Conservation (phyloP, 2,797 vertebrate species). For the Chaetophractus vellerosus region DNA sequence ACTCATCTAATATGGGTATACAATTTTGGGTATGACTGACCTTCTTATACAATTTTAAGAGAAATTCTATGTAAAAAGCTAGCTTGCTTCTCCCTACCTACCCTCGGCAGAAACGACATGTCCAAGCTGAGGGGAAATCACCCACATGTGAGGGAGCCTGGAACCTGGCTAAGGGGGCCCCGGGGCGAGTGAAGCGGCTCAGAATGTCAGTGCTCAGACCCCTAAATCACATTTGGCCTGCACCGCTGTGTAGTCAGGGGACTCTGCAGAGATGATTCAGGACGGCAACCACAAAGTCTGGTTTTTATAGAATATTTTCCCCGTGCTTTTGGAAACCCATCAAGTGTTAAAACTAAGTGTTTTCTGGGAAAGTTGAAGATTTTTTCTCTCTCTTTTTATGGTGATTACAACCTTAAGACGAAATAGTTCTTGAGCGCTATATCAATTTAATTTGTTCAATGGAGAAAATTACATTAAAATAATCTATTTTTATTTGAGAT, state of each 20-base stretch:
- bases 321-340: conserved; percentile 63
- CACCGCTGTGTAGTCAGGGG: conserved; percentile 36
- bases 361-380: conserved; percentile 18
- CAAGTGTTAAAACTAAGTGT: conserved; percentile 54
- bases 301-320: conserved; percentile 60
- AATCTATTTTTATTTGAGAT: background rate
- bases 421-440: background rate
- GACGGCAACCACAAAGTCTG: conserved; percentile 27
- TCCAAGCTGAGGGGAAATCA: conserved; percentile 49
- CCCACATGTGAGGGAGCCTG: background rate
- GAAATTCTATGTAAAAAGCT: conserved; percentile 32
- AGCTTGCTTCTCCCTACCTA: background rate
- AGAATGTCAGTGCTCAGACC: conserved; percentile 60
- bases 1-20: background rate
- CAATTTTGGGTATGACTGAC: conserved; percentile 46
- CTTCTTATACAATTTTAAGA: conserved; percentile 68
- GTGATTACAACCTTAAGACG: background rate
- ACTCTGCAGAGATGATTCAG: conserved; percentile 48
- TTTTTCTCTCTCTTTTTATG: background rate
- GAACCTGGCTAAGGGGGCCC: conserved; percentile 10
- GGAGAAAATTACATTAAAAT: conserved; percentile 38
- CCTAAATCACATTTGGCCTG: conserved; percentile 50
- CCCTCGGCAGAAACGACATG: conserved; percentile 42
- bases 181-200: background rate
- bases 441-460: background rate